Evolutionary conservation across 2,113 vertebrate genomes (phyloP).

Genomic region (Xenopus laevis): DNA sequence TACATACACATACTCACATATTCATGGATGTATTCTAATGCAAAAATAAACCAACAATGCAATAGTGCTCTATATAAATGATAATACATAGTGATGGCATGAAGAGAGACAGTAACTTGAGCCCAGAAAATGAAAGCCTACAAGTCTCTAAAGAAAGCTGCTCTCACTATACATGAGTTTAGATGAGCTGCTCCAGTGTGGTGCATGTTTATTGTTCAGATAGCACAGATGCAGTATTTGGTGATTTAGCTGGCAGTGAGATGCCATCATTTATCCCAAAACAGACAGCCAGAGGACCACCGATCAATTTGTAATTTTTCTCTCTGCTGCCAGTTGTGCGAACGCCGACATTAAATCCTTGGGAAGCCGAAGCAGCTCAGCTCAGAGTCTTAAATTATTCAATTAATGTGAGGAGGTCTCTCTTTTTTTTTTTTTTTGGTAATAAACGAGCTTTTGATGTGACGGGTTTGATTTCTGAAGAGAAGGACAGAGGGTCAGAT

Average conservation of each 20-base stretch:
- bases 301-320: conserved; percentile 47
- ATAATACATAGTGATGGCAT: no score
- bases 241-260: conserved; percentile 33
- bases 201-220: conserved; percentile 29
- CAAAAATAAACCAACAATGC: no score
- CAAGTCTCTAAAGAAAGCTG: conserved; percentile 7
- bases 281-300: conserved; percentile 45
- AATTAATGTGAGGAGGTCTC: conserved; percentile 44
- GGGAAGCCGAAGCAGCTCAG: conserved; percentile 37
- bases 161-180: conserved; percentile 8
- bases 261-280: conserved; percentile 38
- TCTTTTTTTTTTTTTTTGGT: conserved; percentile 40
- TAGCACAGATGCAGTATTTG: conserved; percentile 33
- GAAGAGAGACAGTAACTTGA: background rate
- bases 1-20: no score
- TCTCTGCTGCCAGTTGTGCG: conserved; percentile 40
- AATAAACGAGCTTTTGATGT: conserved; percentile 45
- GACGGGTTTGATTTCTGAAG: conserved; percentile 43
- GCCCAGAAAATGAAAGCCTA: background rate
- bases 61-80: no score
- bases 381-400: conserved; percentile 44
- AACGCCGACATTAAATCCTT: conserved; percentile 45
- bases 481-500: conserved; percentile 45
- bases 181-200: conserved; percentile 12
- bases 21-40: no score